Conservation (phyloP, 2,888 invertebrate genomes). For the Callinectes sapidus region DNA sequence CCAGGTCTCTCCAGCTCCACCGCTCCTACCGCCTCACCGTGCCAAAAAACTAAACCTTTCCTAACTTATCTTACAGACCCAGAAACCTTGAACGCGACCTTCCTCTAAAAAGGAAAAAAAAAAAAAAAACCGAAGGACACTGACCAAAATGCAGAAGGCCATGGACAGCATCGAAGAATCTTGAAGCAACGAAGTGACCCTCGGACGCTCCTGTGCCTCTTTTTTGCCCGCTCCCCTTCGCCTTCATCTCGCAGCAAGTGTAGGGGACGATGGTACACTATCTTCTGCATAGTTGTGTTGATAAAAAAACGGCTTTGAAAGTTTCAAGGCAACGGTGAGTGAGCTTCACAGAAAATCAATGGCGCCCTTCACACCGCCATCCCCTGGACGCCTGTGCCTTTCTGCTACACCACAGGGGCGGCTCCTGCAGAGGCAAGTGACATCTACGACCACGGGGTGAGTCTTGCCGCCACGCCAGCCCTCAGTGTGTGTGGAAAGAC, state of each 20-base stretch:
- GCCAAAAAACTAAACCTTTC: background rate
- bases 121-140: background rate
- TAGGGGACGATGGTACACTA: background rate
- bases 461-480: background rate
- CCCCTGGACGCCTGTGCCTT: background rate
- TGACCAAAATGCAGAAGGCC: background rate
- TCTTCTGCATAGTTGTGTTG: background rate
- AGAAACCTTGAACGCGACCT: background rate
- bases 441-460: background rate
- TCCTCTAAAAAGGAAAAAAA: background rate
- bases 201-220: background rate
- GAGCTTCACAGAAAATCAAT: background rate
- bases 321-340: background rate
- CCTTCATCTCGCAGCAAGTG: background rate
- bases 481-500: background rate
- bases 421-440: background rate
- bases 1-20: background rate
- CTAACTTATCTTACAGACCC: background rate
- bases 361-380: background rate
- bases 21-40: background rate
- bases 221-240: background rate
- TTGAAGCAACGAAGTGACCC: background rate
- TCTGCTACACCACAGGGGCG: background rate
- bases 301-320: constrained; percentile 10
- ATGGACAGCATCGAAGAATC: background rate